Evolutionary conservation across 2,888 invertebrate genomes (phyloP), one percentile per base, ranked within the genome.

Genomic region (Pheosia tremula): DNA sequence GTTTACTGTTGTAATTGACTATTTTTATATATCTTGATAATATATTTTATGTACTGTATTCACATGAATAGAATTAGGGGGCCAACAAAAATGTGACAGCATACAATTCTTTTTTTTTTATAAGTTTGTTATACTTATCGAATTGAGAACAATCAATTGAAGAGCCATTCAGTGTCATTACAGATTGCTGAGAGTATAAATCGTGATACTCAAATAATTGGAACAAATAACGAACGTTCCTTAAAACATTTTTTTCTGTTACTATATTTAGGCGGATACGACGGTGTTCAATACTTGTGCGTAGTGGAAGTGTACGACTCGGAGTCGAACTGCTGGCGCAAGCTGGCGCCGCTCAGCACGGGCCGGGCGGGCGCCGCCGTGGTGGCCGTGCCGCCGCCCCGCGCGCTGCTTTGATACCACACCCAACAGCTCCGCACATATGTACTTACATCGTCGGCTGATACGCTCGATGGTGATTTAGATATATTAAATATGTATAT

Each of bases 301-400:
- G 96, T 97, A 65, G 98, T 98, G 3, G 98, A 99, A 83, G 96
- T 97, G 66, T 98, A 98, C 86, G 98, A 98, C 88, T 96, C 98
- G 1, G 96, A 96, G 83, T 94, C 95, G 4, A 96, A 97, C 88
- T 96, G 96, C 83, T 97, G 97, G 97, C 94, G 94, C 39, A 94
- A 97, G 90, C 94, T 98, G 66, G 95, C 97, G 10, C 95, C 97
- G 41, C 93, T 98, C 68, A 96, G 96, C 79, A 96, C 96, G 43
- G 98, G 97, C 13, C 95, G 98, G 67, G 98, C 98, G 39, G 98
- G 98, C 67, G 97, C 98, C 57, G 98, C 98, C 79, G 96, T 98
- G 11, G 97, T 98, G 58, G 94, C 96, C 57, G 94, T 96, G 71
- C 95, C 95, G 49, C 86, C 90, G 63, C 89, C 91, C 10, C 75